Evolutionary conservation across 2,888 invertebrate species (phyloP).

Genomic region (Amblyteles armatorius): DNA sequence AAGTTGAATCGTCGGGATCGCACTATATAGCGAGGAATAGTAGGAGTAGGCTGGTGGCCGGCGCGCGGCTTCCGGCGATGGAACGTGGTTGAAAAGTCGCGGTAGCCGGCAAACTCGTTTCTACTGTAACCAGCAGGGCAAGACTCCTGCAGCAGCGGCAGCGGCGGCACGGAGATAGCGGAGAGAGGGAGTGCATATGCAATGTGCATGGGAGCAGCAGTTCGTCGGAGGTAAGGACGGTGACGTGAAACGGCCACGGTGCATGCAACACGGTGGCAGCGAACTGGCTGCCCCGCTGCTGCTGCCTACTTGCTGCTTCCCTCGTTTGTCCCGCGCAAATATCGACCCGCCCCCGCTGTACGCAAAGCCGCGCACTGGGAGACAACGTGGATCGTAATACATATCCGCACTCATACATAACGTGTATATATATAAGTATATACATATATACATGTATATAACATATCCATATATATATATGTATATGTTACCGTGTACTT

Average conservation of each 20-base stretch:
- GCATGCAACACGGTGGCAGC: slow-evolving; percentile 58
- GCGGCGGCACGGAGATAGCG: background rate
- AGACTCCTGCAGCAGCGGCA: slow-evolving; percentile 21
- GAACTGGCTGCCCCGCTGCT: slow-evolving; percentile 50
- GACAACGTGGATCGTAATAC: slow-evolving; percentile 45
- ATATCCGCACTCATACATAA: background rate
- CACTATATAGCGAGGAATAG: slow-evolving; percentile 9
- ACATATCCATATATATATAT: background rate
- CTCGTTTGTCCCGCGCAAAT: slow-evolving; percentile 68
- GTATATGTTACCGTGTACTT: slow-evolving; percentile 20
- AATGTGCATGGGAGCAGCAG: slow-evolving; percentile 38
- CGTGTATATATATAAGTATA: background rate
- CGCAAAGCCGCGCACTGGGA: slow-evolving; percentile 47
- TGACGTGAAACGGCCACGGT: slow-evolving; percentile 56
- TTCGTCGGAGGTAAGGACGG: slow-evolving; percentile 25
- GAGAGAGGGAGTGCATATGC: slow-evolving; percentile 40
- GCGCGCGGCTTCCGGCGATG: slow-evolving; percentile 20
- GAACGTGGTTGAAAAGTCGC: slow-evolving; percentile 25
- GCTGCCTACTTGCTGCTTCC: slow-evolving; percentile 26
- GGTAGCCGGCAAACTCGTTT: slow-evolving; percentile 60
- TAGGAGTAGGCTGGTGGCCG: slow-evolving; percentile 11
- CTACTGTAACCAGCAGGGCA: slow-evolving; percentile 56
- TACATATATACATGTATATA: slow-evolving; percentile 3
- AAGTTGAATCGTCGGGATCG: slow-evolving; percentile 22
- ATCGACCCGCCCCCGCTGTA: slow-evolving; percentile 63